phyloP scores from a whole-genome alignment of 2,797 vertebrate genomes.

The Acrossocheilus wenchowensis region DNA sequence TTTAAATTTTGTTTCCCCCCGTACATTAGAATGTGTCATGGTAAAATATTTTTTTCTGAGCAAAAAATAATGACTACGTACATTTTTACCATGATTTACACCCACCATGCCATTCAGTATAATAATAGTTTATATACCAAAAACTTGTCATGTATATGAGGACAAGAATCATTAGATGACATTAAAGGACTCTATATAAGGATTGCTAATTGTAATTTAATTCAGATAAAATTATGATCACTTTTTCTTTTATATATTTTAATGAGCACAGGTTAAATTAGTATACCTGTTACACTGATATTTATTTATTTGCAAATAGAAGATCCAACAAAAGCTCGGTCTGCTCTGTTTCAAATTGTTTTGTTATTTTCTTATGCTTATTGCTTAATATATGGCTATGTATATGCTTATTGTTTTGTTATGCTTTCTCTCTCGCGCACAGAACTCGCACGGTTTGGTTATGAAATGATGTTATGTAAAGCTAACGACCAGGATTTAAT shows the following conservation, averaged over 20 bases:
- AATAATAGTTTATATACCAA: neutral
- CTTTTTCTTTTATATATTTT: neutral
- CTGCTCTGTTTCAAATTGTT: neutral
- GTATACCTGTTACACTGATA: neutral
- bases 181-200: neutral
- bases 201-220: neutral
- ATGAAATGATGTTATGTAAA: constrained; percentile 83
- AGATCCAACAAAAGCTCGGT: neutral
- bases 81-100: neutral
- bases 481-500: constrained; percentile 81
- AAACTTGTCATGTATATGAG: neutral
- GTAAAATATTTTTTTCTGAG: neutral
- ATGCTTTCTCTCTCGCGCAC: constrained; percentile 17
- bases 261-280: neutral
- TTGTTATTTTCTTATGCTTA: neutral
- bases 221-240: neutral
- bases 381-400: neutral
- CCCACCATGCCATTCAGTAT: neutral
- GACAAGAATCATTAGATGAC: neutral
- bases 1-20: neutral
- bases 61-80: neutral
- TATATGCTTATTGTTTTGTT: neutral
- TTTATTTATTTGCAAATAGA: neutral
- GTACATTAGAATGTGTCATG: neutral
- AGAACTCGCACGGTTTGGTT: constrained; percentile 82